These are phyloP conservation scores for Drosophila ananassae DNA, from an alignment of 1,140 invertebrate genomes.

Conservation along the genomic window DNA sequence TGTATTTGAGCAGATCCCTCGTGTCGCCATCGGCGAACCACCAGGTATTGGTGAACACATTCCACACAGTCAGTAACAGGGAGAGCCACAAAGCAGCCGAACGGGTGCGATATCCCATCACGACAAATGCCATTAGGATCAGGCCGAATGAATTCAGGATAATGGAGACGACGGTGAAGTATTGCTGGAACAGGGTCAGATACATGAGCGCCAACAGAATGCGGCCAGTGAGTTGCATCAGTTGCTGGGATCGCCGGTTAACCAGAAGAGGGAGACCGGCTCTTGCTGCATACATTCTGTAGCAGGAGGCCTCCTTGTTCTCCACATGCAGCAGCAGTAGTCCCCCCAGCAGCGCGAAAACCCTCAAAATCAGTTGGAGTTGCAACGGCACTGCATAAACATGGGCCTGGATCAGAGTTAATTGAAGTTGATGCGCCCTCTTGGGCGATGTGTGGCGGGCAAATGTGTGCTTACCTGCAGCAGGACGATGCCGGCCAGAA, in stretches of 20 bases:
- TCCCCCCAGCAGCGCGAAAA: constrained; percentile 37
- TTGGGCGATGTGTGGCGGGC: neutral
- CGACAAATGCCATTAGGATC: constrained; percentile 36
- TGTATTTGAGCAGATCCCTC: constrained; percentile 29
- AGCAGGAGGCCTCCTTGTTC: neutral
- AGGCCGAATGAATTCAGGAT: constrained; percentile 22
- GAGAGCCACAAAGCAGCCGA: constrained; percentile 30
- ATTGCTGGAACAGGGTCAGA: constrained; percentile 32
- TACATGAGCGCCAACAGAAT: constrained; percentile 40
- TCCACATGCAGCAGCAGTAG: constrained; percentile 43
- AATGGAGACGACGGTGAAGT: neutral
- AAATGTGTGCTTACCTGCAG: neutral
- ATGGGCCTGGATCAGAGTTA: constrained; percentile 14
- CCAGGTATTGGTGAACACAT: constrained; percentile 32
- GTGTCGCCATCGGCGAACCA: constrained; percentile 18
- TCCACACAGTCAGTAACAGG: constrained; percentile 30
- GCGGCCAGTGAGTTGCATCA: constrained; percentile 40
- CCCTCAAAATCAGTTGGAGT: constrained; percentile 29
- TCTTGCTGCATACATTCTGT: neutral
- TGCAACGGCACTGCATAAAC: constrained; percentile 15
- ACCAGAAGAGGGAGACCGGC: constrained; percentile 21
- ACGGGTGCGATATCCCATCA: constrained; percentile 45
- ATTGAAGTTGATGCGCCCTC: neutral
- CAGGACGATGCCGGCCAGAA: constrained; percentile 27
- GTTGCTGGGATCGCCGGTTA: constrained; percentile 23